These are phyloP conservation scores for Mesoclemmys tuberculata DNA, from an alignment of 2,113 vertebrate species.

Conservation along the genomic window DNA sequence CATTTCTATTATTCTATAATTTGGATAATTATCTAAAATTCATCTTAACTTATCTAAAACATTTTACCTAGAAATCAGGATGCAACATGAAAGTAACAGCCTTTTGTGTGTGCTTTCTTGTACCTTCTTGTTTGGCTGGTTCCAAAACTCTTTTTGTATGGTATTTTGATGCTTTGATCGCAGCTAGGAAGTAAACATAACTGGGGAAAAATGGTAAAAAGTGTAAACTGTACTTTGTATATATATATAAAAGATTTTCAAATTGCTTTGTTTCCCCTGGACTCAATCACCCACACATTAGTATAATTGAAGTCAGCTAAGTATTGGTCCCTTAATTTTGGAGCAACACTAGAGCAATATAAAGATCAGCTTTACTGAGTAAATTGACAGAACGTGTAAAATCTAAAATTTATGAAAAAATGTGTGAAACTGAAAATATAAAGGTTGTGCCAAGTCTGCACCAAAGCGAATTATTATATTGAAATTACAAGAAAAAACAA, in stretches of 20 bases:
- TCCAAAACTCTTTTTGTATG: not conserved
- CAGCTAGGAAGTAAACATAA: not conserved
- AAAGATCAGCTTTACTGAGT: too few species aligned
- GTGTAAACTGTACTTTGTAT: not conserved
- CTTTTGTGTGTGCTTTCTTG: not conserved
- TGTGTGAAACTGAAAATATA: rapidly evolving
- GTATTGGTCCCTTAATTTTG: too few species aligned
- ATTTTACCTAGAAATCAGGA: not conserved
- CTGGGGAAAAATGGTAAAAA: not conserved
- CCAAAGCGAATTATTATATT: too few species aligned
- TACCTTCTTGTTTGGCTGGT: not conserved
- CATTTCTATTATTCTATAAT: not conserved
- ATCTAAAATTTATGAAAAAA: too few species aligned
- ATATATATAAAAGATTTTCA: not conserved
- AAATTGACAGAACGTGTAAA: too few species aligned
- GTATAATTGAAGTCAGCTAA: too few species aligned
- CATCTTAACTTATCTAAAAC: not conserved
- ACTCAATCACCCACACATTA: not conserved
- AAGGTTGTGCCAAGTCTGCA: too few species aligned
- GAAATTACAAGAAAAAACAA: too few species aligned
- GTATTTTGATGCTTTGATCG: not conserved
- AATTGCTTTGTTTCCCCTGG: not conserved
- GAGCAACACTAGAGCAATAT: too few species aligned
- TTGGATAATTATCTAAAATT: not conserved
- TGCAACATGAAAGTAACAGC: not conserved